Base-by-base conservation (phyloP, 2,797 vertebrate genomes). In the Tauraco hartlaubi region DNA sequence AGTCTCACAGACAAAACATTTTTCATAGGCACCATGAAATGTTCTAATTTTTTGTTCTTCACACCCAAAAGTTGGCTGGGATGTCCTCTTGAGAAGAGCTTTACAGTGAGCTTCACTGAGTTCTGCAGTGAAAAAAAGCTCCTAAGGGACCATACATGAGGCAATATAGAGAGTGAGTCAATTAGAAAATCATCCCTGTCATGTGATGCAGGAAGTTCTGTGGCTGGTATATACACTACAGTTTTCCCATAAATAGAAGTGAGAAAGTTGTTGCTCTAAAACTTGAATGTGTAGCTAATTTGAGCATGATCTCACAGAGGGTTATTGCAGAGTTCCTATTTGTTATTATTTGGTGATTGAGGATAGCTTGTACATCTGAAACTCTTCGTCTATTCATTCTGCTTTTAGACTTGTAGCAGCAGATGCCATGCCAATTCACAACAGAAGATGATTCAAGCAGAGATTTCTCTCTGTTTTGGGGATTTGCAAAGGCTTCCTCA, bases 171-270 rank as follows among this genome's bases (percentile, higher is more conserved):
- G 94, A 67, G 83, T 94, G 92, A 97, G 91, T 75, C 84, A 90
- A 94, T 88, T 81, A 92, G 88, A 90, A 93, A 97, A 91, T 89
- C 83, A 93, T 94, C 67, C 1, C 0, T 82, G 77, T 71, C 90
- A 61, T 37, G 83, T 79, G 80, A 61, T 22, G 39, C 67, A 85
- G 77, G 75, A 94, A 88, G 85, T 56, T 92, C 52, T 90, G 80
- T 43, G 88, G 59, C 86, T 96, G 52, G 29, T 94, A 88, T 72
- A 94, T 73, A 94, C 82, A 76, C 91, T 94, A 74, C 88, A 74
- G 61, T 73, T 93, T 97, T 89, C 85, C 96, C 93, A 95, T 94
- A 96, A 96, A 96, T 95, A 97, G 96, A 95, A 96, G 83, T 82
- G 52, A 93, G 80, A 81, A 95, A 96, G 93, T 95, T 89, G 91